These are phyloP conservation scores for Aleadryas rufinucha DNA, from an alignment of 2,113 vertebrate genomes.

Conservation along the genomic window DNA sequence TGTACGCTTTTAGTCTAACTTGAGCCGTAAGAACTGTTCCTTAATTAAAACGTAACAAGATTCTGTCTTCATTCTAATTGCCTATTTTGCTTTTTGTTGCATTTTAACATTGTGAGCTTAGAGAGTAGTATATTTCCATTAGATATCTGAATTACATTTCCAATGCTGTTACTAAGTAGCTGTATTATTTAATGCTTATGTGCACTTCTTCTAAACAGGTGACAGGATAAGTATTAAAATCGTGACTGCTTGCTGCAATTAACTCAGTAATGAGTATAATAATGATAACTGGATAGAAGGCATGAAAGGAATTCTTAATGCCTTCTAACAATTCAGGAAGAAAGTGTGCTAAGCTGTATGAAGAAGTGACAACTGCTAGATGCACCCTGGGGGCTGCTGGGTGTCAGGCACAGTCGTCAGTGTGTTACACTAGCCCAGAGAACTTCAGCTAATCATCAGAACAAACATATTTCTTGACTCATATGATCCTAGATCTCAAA, in stretches of 20 bases:
- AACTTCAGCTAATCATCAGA: background rate
- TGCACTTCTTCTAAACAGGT: background rate
- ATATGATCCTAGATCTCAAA: background rate
- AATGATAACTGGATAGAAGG: background rate
- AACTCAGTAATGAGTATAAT: background rate
- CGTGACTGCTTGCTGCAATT: background rate
- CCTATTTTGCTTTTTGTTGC: background rate
- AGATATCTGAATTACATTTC: background rate
- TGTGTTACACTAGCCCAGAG: background rate
- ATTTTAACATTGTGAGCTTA: background rate
- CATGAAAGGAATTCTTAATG: background rate
- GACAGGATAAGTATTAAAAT: background rate
- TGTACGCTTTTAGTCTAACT: background rate
- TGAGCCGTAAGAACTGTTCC: background rate
- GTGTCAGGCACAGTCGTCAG: background rate
- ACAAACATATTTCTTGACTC: background rate
- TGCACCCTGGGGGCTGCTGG: background rate
- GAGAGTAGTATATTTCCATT: background rate
- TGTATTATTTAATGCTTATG: background rate
- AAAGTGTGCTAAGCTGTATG: background rate
- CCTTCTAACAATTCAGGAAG: background rate
- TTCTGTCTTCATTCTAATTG: background rate
- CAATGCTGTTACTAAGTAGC: background rate
- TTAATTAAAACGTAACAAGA: background rate
- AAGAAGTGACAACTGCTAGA: background rate